Evolutionary conservation across 2,797 vertebrate genomes (phyloP).

Genomic region (Myotis pilosus): DNA sequence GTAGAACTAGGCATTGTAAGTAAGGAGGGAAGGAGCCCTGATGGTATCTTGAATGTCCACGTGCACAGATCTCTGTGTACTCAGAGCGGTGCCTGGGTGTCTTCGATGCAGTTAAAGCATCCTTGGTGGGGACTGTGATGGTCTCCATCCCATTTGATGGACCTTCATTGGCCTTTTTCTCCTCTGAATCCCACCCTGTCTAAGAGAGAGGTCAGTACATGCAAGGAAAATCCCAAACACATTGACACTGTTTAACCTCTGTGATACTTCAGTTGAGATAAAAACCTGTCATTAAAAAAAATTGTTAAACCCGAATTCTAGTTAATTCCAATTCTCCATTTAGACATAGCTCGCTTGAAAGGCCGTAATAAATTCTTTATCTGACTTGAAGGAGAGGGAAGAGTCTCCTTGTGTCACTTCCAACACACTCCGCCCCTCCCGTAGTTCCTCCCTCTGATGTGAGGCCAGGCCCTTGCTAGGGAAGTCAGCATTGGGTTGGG

Average conservation of each 20-base stretch:
- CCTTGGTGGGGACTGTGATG: too few relatives aligned
- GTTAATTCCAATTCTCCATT: background rate
- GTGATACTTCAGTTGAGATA: background rate
- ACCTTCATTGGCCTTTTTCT: background rate
- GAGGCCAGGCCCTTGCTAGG: background rate
- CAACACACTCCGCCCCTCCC: too few relatives aligned
- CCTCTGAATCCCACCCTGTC: background rate
- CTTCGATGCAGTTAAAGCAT: background rate
- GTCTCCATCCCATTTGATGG: background rate
- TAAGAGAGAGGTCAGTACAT: background rate
- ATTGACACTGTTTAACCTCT: background rate
- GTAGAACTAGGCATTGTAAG: background rate
- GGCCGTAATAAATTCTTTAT: background rate
- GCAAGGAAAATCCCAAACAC: background rate
- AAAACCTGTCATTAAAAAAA: background rate
- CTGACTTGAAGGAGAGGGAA: background rate
- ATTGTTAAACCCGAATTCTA: background rate
- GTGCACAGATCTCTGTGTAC: background rate
- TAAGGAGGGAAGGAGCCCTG: background rate
- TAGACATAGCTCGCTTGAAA: background rate
- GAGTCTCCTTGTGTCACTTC: background rate
- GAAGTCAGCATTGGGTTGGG: background rate
- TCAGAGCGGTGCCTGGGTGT: rapidly evolving
- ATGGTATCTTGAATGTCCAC: background rate
- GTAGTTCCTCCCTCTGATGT: background rate